Conservation (phyloP, 1,140 invertebrate genomes). For the Drosophila biarmipes region DNA sequence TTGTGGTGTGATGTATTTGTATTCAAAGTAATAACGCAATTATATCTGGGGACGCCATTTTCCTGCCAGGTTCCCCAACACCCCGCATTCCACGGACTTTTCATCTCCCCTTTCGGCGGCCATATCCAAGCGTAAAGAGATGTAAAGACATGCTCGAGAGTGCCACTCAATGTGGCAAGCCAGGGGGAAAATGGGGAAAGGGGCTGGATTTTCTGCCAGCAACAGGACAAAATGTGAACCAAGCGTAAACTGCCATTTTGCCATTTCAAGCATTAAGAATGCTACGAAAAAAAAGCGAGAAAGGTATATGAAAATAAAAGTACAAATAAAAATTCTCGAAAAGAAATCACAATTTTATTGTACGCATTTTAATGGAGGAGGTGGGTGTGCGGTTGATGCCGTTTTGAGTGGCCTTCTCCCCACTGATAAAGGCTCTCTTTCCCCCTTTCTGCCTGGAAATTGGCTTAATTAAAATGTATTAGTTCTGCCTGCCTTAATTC, state of each 20-base stretch:
- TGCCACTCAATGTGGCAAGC: slow-evolving; percentile 74
- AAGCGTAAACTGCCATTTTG: slow-evolving; percentile 80
- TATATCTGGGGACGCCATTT: slow-evolving; percentile 47
- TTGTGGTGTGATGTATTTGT: slow-evolving; percentile 13
- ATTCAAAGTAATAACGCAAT: slow-evolving; percentile 30
- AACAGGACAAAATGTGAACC: slow-evolving; percentile 72
- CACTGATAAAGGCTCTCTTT: slow-evolving; percentile 23
- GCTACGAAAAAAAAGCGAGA: slow-evolving; percentile 17
- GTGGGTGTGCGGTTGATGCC: slow-evolving; percentile 18
- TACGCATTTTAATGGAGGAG: slow-evolving; percentile 63
- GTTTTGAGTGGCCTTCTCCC: slow-evolving; percentile 39
- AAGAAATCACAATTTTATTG: slow-evolving; percentile 67
- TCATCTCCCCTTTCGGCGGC: slow-evolving; percentile 15
- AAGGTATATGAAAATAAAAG: slow-evolving; percentile 13
- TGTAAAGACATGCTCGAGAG: slow-evolving; percentile 78
- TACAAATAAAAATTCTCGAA: slow-evolving; percentile 46
- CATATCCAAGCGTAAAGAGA: slow-evolving; percentile 77
- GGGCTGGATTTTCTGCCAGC: slow-evolving; percentile 13
- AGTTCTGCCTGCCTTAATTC: slow-evolving; percentile 52
- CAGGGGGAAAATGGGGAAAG: slow-evolving; percentile 20
- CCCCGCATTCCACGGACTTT: slow-evolving; percentile 19
- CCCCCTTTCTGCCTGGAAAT: slow-evolving; percentile 23
- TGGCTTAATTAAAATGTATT: slow-evolving; percentile 61
- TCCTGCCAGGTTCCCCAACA: slow-evolving; percentile 13
- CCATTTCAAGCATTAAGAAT: slow-evolving; percentile 65